phyloP scores from a whole-genome alignment of 2,888 invertebrate genomes.

The Xestia xanthographa region DNA sequence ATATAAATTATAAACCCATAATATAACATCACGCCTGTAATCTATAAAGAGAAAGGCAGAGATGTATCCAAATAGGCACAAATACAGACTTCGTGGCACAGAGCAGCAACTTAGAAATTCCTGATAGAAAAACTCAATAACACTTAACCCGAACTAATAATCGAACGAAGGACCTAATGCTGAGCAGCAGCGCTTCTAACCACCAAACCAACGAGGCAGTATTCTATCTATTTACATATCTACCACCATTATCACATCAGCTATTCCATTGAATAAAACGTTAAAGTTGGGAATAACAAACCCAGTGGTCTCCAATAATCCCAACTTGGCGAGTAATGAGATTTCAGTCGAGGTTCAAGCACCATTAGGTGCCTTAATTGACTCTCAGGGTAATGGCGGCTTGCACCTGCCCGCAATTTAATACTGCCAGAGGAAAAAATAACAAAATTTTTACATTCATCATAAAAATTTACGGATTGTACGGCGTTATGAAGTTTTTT shows the following conservation, averaged over 20 bases:
- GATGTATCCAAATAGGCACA: background rate
- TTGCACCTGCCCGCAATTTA: constrained; percentile 70
- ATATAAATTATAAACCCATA: background rate
- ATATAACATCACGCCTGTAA: background rate
- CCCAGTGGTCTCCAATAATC: constrained; percentile 58
- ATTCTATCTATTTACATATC: background rate
- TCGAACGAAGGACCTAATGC: background rate
- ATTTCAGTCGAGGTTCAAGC: constrained; percentile 65
- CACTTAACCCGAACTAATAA: background rate
- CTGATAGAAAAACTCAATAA: background rate
- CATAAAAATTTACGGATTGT: constrained; percentile 51
- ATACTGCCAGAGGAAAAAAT: constrained; percentile 52
- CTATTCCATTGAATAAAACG: constrained; percentile 30
- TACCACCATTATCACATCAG: constrained; percentile 3
- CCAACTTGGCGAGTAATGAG: constrained; percentile 63
- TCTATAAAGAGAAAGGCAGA: background rate
- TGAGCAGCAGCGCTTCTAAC: background rate
- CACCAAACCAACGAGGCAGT: background rate
- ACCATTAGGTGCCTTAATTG: constrained; percentile 69
- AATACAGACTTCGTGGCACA: background rate
- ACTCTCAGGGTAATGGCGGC: constrained; percentile 66
- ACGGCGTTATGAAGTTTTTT: constrained; percentile 34
- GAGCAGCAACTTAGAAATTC: background rate
- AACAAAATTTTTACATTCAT: constrained; percentile 46
- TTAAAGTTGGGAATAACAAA: constrained; percentile 59